Percentiles rank a stretch among this genome's conserved stretches.
Evolutionary conservation across 2,113 vertebrate genomes (phyloP).

Genomic region (Balaenoptera acutorostrata): DNA sequence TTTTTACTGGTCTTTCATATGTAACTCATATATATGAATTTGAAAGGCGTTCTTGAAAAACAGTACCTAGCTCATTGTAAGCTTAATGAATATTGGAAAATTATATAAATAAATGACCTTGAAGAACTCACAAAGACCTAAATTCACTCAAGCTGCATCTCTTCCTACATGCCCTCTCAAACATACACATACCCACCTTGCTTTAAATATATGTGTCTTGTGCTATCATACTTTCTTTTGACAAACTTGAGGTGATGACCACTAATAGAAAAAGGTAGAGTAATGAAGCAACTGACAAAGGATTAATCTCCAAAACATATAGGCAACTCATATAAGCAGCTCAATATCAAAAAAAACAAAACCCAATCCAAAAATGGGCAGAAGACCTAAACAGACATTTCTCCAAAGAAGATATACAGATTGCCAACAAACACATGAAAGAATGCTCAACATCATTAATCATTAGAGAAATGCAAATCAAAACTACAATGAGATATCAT

Average conservation of each 20-base stretch:
- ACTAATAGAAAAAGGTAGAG: not conserved
- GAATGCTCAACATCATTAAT: no score
- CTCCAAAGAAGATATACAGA: no score
- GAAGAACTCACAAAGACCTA: not conserved
- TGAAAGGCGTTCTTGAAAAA: conserved; percentile 9
- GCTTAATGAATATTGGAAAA: not conserved
- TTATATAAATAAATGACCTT: not conserved
- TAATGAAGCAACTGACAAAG: no score
- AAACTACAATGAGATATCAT: no score
- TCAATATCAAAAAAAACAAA: no score
- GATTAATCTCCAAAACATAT: no score
- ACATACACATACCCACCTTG: not conserved
- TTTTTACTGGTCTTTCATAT: not conserved
- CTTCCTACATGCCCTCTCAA: not conserved
- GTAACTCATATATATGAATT: not conserved
- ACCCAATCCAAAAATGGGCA: no score
- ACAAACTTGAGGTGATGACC: not conserved
- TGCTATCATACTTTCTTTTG: not conserved
- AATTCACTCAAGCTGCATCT: not conserved
- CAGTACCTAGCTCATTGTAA: not conserved
- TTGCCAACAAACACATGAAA: no score
- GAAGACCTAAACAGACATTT: no score
- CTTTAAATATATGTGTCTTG: not conserved
- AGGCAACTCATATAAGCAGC: no score
- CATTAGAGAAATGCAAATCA: no score